Evolutionary conservation across 1,140 invertebrate species (phyloP), one percentile per base, ranked within the genome.

Genomic region (Portunus trituberculatus): DNA sequence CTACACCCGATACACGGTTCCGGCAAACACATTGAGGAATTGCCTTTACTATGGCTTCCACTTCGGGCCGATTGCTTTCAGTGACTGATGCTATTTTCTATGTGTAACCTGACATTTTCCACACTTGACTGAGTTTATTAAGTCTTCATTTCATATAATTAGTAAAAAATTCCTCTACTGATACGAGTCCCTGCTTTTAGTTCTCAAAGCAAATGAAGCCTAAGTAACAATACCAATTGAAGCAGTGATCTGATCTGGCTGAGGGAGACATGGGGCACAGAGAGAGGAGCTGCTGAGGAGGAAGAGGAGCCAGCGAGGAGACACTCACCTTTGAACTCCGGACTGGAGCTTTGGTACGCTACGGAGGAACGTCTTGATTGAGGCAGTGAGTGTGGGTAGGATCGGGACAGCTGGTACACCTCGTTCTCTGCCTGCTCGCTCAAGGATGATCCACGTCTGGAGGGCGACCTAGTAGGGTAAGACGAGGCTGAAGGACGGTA

Each of bases 341-440:
- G 96, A 59, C 95, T 95, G 84, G 91, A 94, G 90, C 90, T 88
- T 39, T 95, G 94, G 88, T 95, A 96, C 29, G 96, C 96, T 67
- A 99, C 98, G 48, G 98, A 98, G 29, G 98, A 98, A 83, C 98
- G 97, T 95, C 98, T 97, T 31, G 98, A 98, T 10, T 98, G 98
- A 0, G 98, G 98, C 96, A 98, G 97, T 25, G 98, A 98, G 96
- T 98, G 97, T 28, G 98, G 98, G 97, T 98, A 98, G 97, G 98
- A 98, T 97, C 98, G 98, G 91, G 97, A 98, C 28, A 98, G 97
- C 97, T 98, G 98, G 96, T 98, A 98, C 0, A 98, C 98, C 96
- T 99, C 98, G 39, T 98, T 98, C 97, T 99, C 98, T 31, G 98
- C 97, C 89, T 98, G 98, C 96, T 98, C 98, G 0, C 98, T 98